Base-by-base conservation (phyloP, 2,113 vertebrate species). In the Calyptomena viridis region DNA sequence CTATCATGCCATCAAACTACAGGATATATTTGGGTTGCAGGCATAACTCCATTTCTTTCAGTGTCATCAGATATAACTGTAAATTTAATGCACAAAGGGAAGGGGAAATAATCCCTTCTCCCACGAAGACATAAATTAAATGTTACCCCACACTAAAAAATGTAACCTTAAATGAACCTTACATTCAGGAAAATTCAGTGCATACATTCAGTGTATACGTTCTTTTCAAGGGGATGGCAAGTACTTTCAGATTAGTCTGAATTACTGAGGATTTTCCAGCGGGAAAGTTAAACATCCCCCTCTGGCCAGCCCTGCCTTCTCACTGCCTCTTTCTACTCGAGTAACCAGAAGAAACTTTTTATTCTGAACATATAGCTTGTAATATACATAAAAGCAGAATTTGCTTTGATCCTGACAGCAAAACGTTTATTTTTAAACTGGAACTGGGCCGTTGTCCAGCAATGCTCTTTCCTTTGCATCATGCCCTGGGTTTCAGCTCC, bases 381-480 rank as follows among this genome's bases (percentile, higher is more conserved):
- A 97, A 96, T 97, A 97, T 97, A 96, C 80, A 96, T 97, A 95
- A 96, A 97, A 98, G 97, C 95, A 96, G 97, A 94, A 92, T 97
- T 97, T 97, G 97, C 97, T 98, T 98, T 98, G 98, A 98, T 98
- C 97, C 93, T 97, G 97, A 96, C 97, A 97, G 97, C 66, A 55
- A 98, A 97, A 98, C 59, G 88, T 98, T 98, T 98, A 98, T 98
- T 98, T 98, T 98, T 98, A 98, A 97, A 97, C 97, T 94, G 67
- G 21, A 96, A 76, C 97, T 96, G 97, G 98, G 98, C 98, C 96
- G 92, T 85, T 87, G 91, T 98, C 97, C 98, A 98, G 96, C 58
- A 94, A 95, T 96, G 96, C 97, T 97, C 94, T 98, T 97, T 97
- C 90, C 90, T 94, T 95, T 83, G 77, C 93, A 92, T 94, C 88